Conservation (phyloP, 2,888 invertebrate genomes). For the Mesorhabditis spiculigera region DNA sequence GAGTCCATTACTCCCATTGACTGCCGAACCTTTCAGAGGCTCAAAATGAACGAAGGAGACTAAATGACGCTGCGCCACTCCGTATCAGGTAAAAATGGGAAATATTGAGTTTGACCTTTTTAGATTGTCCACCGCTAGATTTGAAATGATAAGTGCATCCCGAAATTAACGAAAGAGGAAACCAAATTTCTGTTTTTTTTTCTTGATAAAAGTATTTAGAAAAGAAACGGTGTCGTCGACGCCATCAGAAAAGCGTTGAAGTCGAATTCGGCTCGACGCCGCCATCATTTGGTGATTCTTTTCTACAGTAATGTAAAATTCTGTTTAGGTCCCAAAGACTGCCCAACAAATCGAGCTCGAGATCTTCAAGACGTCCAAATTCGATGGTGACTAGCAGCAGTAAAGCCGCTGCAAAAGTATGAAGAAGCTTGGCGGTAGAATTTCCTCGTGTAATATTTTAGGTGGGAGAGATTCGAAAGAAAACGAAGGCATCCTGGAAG, state of each 20-base stretch:
- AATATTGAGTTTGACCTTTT: slow-evolving; percentile 10
- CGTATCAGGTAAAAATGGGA: slow-evolving; percentile 14
- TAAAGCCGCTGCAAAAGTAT: slow-evolving; percentile 33
- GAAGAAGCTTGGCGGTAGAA: background rate
- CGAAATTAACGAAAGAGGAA: background rate
- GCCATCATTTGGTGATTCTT: background rate
- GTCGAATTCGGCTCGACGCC: slow-evolving; percentile 26
- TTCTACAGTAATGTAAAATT: slow-evolving; percentile 5
- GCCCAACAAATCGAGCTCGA: slow-evolving; percentile 30
- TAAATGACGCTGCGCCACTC: background rate
- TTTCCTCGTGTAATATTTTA: slow-evolving; percentile 1
- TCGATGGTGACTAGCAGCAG: slow-evolving; percentile 31
- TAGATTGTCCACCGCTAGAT: background rate
- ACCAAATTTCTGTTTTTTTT: background rate
- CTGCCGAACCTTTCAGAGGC: background rate
- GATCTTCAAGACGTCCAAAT: slow-evolving; percentile 26
- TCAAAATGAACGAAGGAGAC: background rate
- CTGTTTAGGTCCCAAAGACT: slow-evolving; percentile 12
- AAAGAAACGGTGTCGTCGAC: slow-evolving; percentile 23
- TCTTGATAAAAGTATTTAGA: slow-evolving; percentile 12
- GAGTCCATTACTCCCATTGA: no score
- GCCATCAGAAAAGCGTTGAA: slow-evolving; percentile 20
- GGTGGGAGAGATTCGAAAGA: background rate
- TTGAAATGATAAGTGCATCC: background rate
- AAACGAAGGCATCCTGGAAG: background rate